These are phyloP conservation scores for Electrophaes corylata DNA, from an alignment of 2,888 invertebrate genomes.

Conservation along the genomic window DNA sequence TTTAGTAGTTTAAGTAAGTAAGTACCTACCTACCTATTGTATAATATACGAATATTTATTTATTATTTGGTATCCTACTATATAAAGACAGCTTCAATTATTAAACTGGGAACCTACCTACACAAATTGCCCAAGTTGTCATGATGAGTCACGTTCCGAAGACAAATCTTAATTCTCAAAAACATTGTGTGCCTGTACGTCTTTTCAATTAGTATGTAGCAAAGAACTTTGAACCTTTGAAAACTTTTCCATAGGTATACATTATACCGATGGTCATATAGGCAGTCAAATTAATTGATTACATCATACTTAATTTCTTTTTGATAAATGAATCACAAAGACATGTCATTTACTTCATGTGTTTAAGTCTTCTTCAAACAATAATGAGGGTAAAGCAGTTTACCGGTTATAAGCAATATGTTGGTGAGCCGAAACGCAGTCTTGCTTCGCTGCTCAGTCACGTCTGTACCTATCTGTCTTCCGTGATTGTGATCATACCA, in stretches of 20 bases:
- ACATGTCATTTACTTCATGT: neutral
- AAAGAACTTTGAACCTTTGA: neutral
- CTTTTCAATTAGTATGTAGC: neutral
- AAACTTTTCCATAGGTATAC: neutral
- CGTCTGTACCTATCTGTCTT: conserved; percentile 19
- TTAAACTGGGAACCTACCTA: no score
- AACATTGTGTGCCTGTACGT: no score
- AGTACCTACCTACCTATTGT: no score
- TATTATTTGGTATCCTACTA: no score
- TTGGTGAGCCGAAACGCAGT: conserved; percentile 15
- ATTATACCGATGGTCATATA: neutral
- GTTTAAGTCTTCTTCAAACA: conserved; percentile 8
- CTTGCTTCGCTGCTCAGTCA: conserved; percentile 23
- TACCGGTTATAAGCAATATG: conserved; percentile 27
- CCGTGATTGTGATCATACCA: conserved; percentile 13
- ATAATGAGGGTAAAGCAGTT: conserved; percentile 26
- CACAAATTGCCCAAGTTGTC: no score
- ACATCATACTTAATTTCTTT: neutral
- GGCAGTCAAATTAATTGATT: neutral
- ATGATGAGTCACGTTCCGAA: no score
- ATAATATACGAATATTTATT: no score
- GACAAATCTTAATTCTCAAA: neutral
- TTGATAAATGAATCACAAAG: conserved; percentile 4
- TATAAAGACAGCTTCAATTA: no score
- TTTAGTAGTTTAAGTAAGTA: no score